Evolutionary conservation across 2,113 vertebrate species (phyloP).

Genomic region (Blennius ocellaris): DNA sequence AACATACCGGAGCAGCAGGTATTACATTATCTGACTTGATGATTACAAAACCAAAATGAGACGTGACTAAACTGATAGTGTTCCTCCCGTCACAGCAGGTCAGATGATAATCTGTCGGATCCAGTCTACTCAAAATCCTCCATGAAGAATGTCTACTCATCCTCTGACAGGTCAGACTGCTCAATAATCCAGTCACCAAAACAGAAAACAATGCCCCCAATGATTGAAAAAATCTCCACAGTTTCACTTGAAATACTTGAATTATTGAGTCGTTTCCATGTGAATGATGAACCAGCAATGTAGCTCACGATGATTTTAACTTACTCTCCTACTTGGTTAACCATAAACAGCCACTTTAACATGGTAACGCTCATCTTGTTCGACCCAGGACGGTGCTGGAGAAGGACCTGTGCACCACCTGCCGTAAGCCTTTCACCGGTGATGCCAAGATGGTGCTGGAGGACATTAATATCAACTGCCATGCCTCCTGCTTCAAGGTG

Average conservation of each 20-base stretch:
- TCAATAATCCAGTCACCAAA: too few relatives aligned
- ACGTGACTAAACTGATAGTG: not conserved
- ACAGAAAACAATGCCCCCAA: too few relatives aligned
- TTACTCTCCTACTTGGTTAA: too few relatives aligned
- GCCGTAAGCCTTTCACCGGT: constrained; percentile 88
- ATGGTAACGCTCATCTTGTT: not conserved
- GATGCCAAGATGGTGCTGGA: constrained; percentile 95
- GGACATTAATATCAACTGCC: constrained; percentile 93
- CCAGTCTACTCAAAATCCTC: constrained; percentile 59
- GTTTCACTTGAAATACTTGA: too few relatives aligned
- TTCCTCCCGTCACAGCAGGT: constrained; percentile 41
- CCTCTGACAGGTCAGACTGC: constrained; percentile 72
- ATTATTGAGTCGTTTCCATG: too few relatives aligned
- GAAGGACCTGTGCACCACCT: constrained; percentile 92
- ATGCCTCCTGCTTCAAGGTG: constrained; percentile 96
- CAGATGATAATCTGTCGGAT: constrained; percentile 49
- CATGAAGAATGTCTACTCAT: constrained; percentile 49
- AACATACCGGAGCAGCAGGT: constrained; percentile 73
- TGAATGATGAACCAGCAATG: too few relatives aligned
- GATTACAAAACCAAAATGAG: too few relatives aligned
- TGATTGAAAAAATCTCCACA: too few relatives aligned
- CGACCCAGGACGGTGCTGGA: constrained; percentile 86
- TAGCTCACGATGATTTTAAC: too few relatives aligned
- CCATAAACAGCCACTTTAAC: too few relatives aligned
- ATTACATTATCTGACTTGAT: not conserved